Evolutionary conservation across 2,888 invertebrate species (phyloP), one percentile per base, ranked within the genome.

Genomic region (Lasioglossum lativentre): DNA sequence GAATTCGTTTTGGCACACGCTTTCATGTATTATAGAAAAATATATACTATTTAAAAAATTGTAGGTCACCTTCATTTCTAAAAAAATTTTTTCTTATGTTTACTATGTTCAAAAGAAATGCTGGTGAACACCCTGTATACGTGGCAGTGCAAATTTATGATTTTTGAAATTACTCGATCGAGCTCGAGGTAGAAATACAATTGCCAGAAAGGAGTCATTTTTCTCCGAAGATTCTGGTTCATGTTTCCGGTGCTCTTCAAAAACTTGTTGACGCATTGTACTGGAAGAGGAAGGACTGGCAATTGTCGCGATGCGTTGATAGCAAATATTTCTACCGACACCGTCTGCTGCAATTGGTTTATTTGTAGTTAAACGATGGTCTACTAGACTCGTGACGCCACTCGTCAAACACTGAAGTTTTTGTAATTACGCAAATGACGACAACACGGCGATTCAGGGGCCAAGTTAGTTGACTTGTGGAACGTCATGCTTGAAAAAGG

Each of bases 401-500:
- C 80, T 83, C 63, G 72, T 81, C 78, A 71, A 86, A 85, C 73
- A 78, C 47, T 30, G 75, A 82, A 88, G 81, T 86, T 80, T 80
- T 82, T 78, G 88, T 89, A 89, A 91, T 90, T 91, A 90, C 85
- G 87, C 85, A 90, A 87, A 87, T 88, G 89, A 83, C 86, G 87
- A 85, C 82, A 71, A 75, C 74, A 79, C 66, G 80, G 72, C 73
- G 80, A 88, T 86, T 84, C 86, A 71, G 82, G 86, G 90, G 83
- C 83, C 85, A 86, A 76, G 80, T 80, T 79, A 90, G 83, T 92
- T 92, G 90, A 92, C 92, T 92, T 83, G 86, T 73, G 89, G 88
- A 90, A 87, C 91, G 92, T 92, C 92, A 92, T 85, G 85, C 78
- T 87, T 88, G 76, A 81, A 90, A 92, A 90, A 81, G 89, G 89